Evolutionary conservation across 2,888 invertebrate species (phyloP).

Genomic region (Polyploca ridens): DNA sequence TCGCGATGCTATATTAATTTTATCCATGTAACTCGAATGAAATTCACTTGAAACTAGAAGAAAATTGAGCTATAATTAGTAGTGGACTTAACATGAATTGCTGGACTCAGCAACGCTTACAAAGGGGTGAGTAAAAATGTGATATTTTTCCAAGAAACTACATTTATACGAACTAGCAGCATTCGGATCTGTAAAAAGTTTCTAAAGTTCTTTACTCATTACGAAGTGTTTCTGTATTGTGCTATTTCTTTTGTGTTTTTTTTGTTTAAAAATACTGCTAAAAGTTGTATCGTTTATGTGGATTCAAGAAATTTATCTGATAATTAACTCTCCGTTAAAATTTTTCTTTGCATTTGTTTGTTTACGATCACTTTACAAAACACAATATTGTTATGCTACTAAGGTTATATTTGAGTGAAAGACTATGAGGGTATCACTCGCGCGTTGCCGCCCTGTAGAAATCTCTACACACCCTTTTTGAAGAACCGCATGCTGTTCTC

Average conservation of each 20-base stretch:
- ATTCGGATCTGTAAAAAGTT: background rate
- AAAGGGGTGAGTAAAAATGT: constrained; percentile 40
- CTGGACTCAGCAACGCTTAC: constrained; percentile 41
- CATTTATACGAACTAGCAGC: constrained; percentile 13
- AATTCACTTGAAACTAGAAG: background rate
- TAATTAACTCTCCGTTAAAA: no score
- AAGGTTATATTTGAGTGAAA: no score
- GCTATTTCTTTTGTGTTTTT: background rate
- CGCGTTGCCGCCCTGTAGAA: no score
- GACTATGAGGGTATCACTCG: no score
- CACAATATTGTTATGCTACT: background rate
- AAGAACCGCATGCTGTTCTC: no score
- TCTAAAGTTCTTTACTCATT: background rate
- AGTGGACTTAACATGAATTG: constrained; percentile 36
- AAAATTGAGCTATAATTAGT: constrained; percentile 18
- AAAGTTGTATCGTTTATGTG: no score
- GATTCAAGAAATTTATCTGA: no score
- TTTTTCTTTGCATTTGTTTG: background rate
- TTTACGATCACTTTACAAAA: background rate
- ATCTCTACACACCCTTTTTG: no score
- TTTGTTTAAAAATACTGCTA: background rate
- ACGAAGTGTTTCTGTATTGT: background rate
- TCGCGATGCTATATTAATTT: no score
- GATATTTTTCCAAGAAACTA: constrained; percentile 31
- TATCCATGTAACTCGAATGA: background rate